These are phyloP conservation scores for Drosophila meridiana DNA, from an alignment of 2,888 invertebrate genomes.

Conservation along the genomic window DNA sequence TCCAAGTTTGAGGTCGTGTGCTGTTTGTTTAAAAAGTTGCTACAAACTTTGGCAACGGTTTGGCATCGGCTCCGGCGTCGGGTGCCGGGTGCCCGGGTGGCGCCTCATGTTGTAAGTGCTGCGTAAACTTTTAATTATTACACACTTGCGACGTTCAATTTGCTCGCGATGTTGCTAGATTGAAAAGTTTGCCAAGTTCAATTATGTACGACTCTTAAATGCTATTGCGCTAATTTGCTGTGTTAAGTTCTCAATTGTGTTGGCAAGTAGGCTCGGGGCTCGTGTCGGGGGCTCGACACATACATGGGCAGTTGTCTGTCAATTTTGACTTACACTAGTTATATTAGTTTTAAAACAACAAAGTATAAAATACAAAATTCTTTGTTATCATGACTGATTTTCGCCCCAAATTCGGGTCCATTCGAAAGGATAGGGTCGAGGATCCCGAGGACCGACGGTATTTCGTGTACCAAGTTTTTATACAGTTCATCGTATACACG, in stretches of 20 bases:
- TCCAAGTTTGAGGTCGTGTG: conserved; percentile 13
- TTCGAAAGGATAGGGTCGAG: conserved; percentile 38
- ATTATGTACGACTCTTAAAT: conserved; percentile 55
- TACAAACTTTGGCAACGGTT: conserved; percentile 47
- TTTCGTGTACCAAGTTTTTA: conserved; percentile 19
- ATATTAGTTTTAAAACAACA: not conserved
- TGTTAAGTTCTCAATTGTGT: conserved; percentile 34
- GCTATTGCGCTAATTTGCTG: conserved; percentile 35
- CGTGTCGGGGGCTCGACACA: not conserved
- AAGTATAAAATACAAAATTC: conserved; percentile 18
- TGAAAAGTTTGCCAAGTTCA: conserved; percentile 69
- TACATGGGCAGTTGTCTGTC: not conserved
- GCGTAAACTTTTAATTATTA: conserved; percentile 71
- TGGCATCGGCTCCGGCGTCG: too few relatives aligned
- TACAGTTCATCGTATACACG: conserved; percentile 7
- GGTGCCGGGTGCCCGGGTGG: not conserved
- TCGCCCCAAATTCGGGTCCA: conserved; percentile 20
- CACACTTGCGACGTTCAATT: conserved; percentile 72
- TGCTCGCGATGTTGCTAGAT: conserved; percentile 70
- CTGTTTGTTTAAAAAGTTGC: conserved; percentile 64
- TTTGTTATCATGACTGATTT: conserved; percentile 48
- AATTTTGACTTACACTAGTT: not conserved
- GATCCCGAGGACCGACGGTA: conserved; percentile 22
- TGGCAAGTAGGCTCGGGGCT: not conserved
- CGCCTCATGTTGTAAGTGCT: conserved; percentile 26